Conservation (phyloP, 2,888 invertebrate species). For the Agelastica alni region DNA sequence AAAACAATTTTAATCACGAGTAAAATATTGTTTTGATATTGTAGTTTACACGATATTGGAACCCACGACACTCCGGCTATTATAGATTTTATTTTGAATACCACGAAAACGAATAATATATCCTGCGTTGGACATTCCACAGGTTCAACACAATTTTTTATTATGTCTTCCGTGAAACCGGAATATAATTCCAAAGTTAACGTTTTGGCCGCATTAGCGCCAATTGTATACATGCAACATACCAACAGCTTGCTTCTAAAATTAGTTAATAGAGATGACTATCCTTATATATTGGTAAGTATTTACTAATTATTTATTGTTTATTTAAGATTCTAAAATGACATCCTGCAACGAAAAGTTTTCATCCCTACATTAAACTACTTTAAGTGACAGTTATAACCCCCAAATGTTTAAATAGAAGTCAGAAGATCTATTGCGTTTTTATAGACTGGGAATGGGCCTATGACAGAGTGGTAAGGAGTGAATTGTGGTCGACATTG, state of each 20-base stretch:
- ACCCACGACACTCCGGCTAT: constrained; percentile 76
- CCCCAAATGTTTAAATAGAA: too few relatives aligned
- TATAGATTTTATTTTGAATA: constrained; percentile 68
- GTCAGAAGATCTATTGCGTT: too few relatives aligned
- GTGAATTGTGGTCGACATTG: too few relatives aligned
- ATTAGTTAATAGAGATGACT: neutral
- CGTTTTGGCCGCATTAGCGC: constrained; percentile 68
- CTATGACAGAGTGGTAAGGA: too few relatives aligned
- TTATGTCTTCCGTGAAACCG: constrained; percentile 65
- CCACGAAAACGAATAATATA: constrained; percentile 63
- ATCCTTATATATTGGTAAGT: constrained; percentile 18
- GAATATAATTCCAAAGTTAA: constrained; percentile 68
- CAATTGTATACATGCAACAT: constrained; percentile 64
- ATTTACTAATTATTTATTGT: too few relatives aligned
- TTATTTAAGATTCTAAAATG: too few relatives aligned
- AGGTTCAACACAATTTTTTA: constrained; percentile 71
- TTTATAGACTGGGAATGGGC: too few relatives aligned
- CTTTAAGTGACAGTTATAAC: too few relatives aligned
- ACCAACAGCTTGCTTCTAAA: constrained; percentile 9
- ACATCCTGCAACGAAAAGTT: too few relatives aligned
- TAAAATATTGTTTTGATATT: too few relatives aligned
- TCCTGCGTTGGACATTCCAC: constrained; percentile 82
- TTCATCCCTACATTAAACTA: too few relatives aligned
- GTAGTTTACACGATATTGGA: constrained; percentile 83
- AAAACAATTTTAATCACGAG: too few relatives aligned